Evolutionary conservation across 1,140 invertebrate species (phyloP).

Genomic region (Laupala kohalensis): DNA sequence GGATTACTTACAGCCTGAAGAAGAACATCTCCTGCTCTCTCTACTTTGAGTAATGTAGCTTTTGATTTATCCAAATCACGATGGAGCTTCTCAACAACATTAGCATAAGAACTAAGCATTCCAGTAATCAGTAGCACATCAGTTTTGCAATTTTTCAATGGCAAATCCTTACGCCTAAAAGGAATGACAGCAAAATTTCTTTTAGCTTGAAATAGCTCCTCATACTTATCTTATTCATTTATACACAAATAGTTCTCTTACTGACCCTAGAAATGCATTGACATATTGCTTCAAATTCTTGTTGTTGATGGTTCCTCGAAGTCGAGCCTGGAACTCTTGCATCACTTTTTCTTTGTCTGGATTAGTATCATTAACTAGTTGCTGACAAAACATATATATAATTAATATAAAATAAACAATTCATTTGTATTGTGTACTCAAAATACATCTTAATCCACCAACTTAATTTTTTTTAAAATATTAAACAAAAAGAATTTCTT

Average conservation of each 20-base stretch:
- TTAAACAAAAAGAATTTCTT: too few relatives aligned
- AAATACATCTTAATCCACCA: too few relatives aligned
- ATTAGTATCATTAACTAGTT: slow-evolving; percentile 41
- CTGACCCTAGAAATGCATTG: slow-evolving; percentile 68
- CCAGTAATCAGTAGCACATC: slow-evolving; percentile 73
- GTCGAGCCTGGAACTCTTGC: slow-evolving; percentile 59
- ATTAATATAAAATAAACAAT: slow-evolving; percentile 7
- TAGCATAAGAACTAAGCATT: slow-evolving; percentile 61
- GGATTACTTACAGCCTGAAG: slow-evolving; percentile 59
- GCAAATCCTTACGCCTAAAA: slow-evolving; percentile 52
- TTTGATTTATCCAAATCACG: slow-evolving; percentile 65
- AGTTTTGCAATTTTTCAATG: slow-evolving; percentile 51
- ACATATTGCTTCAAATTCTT: slow-evolving; percentile 75
- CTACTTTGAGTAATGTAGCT: slow-evolving; percentile 69
- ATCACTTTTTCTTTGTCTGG: slow-evolving; percentile 63
- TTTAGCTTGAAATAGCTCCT: slow-evolving; percentile 7
- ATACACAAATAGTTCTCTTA: slow-evolving; percentile 11
- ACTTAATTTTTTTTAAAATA: too few relatives aligned
- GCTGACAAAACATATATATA: slow-evolving; percentile 23
- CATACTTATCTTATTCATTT: background rate
- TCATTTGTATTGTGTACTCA: background rate
- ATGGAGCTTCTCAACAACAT: slow-evolving; percentile 62
- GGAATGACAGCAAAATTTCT: too few relatives aligned
- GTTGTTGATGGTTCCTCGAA: slow-evolving; percentile 67
- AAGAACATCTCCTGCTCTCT: slow-evolving; percentile 64